Percentiles rank a stretch among this genome's conserved stretches.
Evolutionary conservation across 2,797 vertebrate genomes (phyloP).

Genomic region (Yasuhikotakia modesta): DNA sequence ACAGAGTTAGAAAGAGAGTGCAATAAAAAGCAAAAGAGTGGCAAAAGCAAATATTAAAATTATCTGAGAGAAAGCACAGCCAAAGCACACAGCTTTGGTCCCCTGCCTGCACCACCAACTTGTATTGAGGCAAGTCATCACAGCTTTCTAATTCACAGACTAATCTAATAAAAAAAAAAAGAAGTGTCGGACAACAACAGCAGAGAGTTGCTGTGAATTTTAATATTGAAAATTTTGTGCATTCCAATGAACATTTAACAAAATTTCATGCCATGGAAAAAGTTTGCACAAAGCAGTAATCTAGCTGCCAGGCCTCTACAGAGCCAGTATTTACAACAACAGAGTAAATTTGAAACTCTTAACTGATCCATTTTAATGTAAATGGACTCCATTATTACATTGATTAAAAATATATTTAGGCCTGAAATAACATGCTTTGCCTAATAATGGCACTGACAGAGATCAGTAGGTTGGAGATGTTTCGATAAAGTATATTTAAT

Average conservation of each 20-base stretch:
- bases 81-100: slow-evolving; percentile 12
- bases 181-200: background rate
- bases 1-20: slow-evolving; percentile 27
- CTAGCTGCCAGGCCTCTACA: background rate
- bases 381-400: background rate
- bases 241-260: background rate
- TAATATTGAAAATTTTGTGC: background rate
- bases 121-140: slow-evolving; percentile 1
- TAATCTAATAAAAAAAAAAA: background rate
- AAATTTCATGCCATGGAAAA: background rate
- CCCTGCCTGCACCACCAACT: slow-evolving; percentile 11
- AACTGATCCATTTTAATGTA: background rate
- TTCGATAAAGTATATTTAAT: background rate
- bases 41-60: slow-evolving; percentile 28
- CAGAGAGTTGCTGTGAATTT: background rate
- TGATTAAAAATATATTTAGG: background rate
- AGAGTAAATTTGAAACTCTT: background rate
- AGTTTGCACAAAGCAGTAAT: background rate
- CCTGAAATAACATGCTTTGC: background rate
- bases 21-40: too few species aligned
- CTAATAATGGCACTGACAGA: too few species aligned
- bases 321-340: slow-evolving; percentile 4
- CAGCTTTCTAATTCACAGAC: background rate
- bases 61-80: background rate
- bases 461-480: background rate